Base-by-base conservation (phyloP, 2,797 vertebrate species). In the Xyrichtys novacula region DNA sequence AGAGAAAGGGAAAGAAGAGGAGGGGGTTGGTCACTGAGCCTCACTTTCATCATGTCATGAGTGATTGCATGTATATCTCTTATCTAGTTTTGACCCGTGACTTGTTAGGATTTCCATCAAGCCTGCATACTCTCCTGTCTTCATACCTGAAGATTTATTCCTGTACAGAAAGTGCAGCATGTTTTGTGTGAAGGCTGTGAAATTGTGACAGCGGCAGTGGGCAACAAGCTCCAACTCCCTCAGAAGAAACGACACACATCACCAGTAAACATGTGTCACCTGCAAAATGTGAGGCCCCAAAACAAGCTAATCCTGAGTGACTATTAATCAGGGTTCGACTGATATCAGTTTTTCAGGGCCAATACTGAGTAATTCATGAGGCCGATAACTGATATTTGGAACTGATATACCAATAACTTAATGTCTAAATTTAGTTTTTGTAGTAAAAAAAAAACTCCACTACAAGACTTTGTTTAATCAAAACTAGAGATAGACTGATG, bases 81-180 rank as follows among this genome's bases (percentile, higher is more conserved):
- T 46, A 19, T 47, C 23, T 39, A 5, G 15, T 44, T 72, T 59
- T 65, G 53, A 66, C 6, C 50, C 14, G 36, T 38, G 65, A 60
- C 53, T 55, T 42, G 26, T 47, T 54, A 28, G 47, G 43, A 64
- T 42, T 32, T 26, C 29, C 7, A 6, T n/a, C 25, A 23, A n/a
- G n/a, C n/a, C n/a, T n/a, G n/a, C 36, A 43, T 47, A 34, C 50
- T 52, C 22, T 23, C 28, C 42, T 29, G 14, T 12, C 3, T 22
- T 17, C 15, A 3, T 38, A 19, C 2, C 1, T 44, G 8, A 19
- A 19, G 5, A 9, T 48, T 19, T 23, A 9, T 15, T 16, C 10
- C 3, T 9, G 19, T 52, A 62, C 40, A 56, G 28, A 1, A 3
- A 54, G 42, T 17, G 11, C n/a, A n/a, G n/a, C n/a, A 42, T 16